Base-by-base conservation (phyloP, 2,797 vertebrate genomes). In the Bradypodion pumilum region DNA sequence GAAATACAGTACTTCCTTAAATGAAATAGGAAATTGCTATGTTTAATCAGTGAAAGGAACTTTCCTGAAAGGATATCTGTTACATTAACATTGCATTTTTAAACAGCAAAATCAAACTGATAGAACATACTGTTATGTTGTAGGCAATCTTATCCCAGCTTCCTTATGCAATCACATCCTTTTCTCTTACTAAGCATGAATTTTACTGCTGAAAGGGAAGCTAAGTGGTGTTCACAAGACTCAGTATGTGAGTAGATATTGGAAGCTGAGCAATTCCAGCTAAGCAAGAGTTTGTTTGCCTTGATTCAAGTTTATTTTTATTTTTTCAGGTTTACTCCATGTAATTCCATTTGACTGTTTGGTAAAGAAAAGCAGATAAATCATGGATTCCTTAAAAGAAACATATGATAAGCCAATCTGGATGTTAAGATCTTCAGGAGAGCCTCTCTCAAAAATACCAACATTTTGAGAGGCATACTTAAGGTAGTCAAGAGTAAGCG, bases 31-130 rank as follows among this genome's bases (percentile, higher is more conserved):
- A 81, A 40, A 59, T 59, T 19, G 32, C 42, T 73, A 78, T 83
- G 74, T 27, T 85, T 80, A 81, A 72, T 83, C 65, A 83, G 56
- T 56, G 37, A 73, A 60, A 19, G 35, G 15, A 16, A n/a, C 60
- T 78, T 89, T 84, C 46, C 74, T 74, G 15, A 23, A 72, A 27
- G 70, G 66, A 85, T 68, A 79, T 82, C 52, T 25, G 21, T 82
- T 78, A 65, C 62, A 40, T 80, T 60, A 80, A 59, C 27, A 40
- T 59, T 4, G 19, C 40, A 29, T 21, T 52, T 70, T 56, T 78
- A 66, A 78, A 75, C 10, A 77, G 72, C 9, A 25, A 69, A 27
- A 74, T 80, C 56, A 83, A 78, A 59, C 7, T 23, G 56, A 63
- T 27, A 68, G 32, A 13, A 52, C 40, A 52, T 42, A 66, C 46